Conservation (phyloP, 1,140 invertebrate genomes). For the Drosophila tristis region DNA sequence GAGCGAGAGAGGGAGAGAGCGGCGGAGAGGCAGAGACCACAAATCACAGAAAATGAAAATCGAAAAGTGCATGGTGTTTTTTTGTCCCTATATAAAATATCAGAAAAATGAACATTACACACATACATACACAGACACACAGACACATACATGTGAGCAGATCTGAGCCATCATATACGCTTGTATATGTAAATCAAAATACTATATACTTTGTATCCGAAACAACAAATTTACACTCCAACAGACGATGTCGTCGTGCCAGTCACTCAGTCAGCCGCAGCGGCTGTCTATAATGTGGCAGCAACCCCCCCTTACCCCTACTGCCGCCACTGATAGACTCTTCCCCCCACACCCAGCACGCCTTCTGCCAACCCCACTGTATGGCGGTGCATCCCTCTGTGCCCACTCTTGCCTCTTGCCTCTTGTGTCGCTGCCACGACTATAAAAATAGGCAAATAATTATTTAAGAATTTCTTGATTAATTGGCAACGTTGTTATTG, state of each 20-base stretch:
- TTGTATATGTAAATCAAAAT: conserved; percentile 30
- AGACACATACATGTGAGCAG: not conserved
- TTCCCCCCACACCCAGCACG: not conserved
- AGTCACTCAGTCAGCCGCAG: conserved; percentile 77
- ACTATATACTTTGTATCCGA: conserved; percentile 46
- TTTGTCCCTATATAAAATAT: conserved; percentile 48
- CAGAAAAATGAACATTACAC: conserved; percentile 31
- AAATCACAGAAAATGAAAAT: conserved; percentile 79
- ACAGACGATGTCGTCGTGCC: conserved; percentile 75
- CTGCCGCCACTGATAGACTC: too few relatives aligned
- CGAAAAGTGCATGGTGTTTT: conserved; percentile 67
- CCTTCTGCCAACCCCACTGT: not conserved
- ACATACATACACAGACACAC: conserved; percentile 20
- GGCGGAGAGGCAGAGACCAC: conserved; percentile 11
- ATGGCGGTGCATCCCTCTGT: conserved; percentile 6
- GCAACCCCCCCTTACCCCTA: conserved; percentile 21
- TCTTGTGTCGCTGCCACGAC: conserved; percentile 7
- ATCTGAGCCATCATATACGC: conserved; percentile 17
- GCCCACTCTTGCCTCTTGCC: too few relatives aligned
- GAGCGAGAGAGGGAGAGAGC: not conserved
- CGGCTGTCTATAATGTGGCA: conserved; percentile 55
- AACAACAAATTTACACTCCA: conserved; percentile 79
- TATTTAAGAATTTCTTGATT: conserved; percentile 84
- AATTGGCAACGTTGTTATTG: conserved; percentile 71
- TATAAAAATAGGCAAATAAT: conserved; percentile 83